Conservation (phyloP, 2,113 vertebrate genomes). For the Ciconia maguari region DNA sequence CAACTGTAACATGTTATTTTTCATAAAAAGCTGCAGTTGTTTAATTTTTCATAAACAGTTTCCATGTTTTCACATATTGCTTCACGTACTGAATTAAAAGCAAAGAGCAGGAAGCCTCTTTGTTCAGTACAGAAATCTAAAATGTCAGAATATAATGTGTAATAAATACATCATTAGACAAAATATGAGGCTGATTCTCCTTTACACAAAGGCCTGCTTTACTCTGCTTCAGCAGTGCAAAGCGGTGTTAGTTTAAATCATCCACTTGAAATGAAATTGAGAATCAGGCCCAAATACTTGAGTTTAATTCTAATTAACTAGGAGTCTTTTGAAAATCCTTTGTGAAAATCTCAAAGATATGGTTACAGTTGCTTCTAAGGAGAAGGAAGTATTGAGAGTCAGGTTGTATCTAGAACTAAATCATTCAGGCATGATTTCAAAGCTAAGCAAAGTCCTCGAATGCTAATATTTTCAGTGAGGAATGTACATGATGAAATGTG, state of each 20-base stretch:
- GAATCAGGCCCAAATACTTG: not conserved
- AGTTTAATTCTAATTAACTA: not conserved
- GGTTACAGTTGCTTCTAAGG: not conserved
- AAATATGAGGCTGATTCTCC: not conserved
- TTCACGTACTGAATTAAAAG: not conserved
- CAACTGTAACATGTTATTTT: not conserved
- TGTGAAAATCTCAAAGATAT: not conserved
- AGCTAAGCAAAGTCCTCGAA: not conserved
- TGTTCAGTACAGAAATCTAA: not conserved
- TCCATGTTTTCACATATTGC: not conserved
- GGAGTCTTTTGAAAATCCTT: not conserved
- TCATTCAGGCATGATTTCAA: not conserved
- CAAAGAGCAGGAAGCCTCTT: not conserved
- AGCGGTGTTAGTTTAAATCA: not conserved
- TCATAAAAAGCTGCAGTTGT: not conserved
- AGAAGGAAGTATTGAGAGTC: not conserved
- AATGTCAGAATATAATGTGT: not conserved
- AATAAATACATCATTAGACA: not conserved
- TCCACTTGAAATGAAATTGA: not conserved
- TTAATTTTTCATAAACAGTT: conserved; percentile 40
- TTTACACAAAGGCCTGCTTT: not conserved
- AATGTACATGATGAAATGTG: not conserved
- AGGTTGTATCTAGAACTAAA: not conserved
- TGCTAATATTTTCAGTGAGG: not conserved
- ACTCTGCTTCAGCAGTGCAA: not conserved